A percentile compares a stretch with the other conserved stretches of the same genome.
phyloP scores from a whole-genome alignment of 2,797 vertebrate genomes.

The Heliangelus exortis region DNA sequence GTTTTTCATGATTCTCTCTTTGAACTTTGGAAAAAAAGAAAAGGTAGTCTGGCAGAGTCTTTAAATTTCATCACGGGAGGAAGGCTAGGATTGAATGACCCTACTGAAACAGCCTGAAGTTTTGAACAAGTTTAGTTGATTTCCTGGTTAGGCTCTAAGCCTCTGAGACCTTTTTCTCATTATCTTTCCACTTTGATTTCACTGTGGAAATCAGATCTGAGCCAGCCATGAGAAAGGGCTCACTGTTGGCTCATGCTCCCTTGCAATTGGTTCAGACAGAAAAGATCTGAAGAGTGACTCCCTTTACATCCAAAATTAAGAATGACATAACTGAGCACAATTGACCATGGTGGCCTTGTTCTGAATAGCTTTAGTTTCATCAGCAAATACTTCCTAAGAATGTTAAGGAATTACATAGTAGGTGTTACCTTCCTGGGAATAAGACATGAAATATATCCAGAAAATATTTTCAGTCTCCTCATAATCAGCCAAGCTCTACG shows the following conservation, averaged over 20 bases:
- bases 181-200: not conserved
- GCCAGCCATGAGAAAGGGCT: not conserved
- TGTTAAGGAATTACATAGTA: not conserved
- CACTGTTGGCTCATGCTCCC: not conserved
- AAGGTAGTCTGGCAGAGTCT: not conserved
- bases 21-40: not conserved
- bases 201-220: not conserved
- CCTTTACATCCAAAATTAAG: not conserved
- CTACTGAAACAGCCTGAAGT: not conserved
- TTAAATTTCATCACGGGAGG: not conserved
- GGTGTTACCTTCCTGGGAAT: not conserved
- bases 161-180: not conserved
- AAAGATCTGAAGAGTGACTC: not conserved
- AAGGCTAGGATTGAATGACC: not conserved
- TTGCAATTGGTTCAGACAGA: not conserved
- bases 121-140: not conserved
- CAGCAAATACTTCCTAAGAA: not conserved
- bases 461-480: not conserved
- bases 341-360: not conserved
- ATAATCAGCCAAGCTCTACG: not conserved
- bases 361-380: not conserved
- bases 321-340: not conserved
- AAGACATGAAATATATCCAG: not conserved
- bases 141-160: not conserved
- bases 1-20: not conserved